Evolutionary conservation across 2,888 invertebrate genomes (phyloP), one percentile per base, ranked within the genome.

Genomic region (Acrocera orbiculus): DNA sequence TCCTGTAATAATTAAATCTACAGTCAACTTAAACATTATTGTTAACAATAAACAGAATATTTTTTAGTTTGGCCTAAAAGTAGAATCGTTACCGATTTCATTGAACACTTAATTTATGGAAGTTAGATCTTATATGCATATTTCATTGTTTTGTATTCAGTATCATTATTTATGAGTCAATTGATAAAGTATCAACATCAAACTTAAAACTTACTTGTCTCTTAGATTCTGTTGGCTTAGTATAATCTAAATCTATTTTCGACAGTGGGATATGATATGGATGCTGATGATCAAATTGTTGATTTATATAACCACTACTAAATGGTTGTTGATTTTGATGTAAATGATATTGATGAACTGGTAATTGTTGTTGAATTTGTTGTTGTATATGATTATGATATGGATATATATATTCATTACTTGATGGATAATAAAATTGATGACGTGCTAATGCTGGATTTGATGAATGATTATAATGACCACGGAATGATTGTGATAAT

Each of bases 181-280:
- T 49, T 44, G 61, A 61, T 50, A 61, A 54, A 52, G 58, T 57
- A 52, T 61, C 60, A 57, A 61, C 61, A 50, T 61, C 60, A 59
- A 61, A 61, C 58, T 61, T 61, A 53, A 61, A 61, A 61, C 60
- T 61, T 61, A 61, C 60, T 61, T 61, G 60, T 57, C 60, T 57
- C 51, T 61, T 61, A 50, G 52, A 53, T 53, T 61, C 60, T 32
- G 40, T 39, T 38, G 57, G 58, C 56, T 60, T 61, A 49, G 54
- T 54, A 48, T 59, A 61, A 54, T 61, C 60, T 61, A 61, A 61
- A 54, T 61, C 61, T 59, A 60, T 49, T 59, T 61, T 58, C 48
- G 61, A 55, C 46, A 57, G 56, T 54, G 56, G 56, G 43, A 44
- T 42, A 42, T 40, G 44, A 44, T 45, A 46, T 39, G 42, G 44